Conservation (phyloP, 2,797 vertebrate species). For the Chlorospingus semifuscus region DNA sequence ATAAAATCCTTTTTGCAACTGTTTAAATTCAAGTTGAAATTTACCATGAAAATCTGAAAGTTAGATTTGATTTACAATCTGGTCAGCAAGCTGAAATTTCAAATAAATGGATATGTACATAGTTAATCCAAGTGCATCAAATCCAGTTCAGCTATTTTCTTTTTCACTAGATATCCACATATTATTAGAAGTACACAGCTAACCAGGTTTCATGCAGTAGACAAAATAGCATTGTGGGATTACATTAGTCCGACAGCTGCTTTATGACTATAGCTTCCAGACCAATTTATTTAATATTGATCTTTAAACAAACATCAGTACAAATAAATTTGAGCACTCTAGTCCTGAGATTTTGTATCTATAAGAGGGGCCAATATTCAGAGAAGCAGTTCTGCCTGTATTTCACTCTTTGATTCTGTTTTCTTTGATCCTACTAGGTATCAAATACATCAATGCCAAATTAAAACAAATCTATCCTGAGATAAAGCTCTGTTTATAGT, state of each 20-base stretch:
- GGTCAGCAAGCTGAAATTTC: background rate
- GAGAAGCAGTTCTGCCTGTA: constrained; percentile 75
- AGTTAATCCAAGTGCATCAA: constrained; percentile 66
- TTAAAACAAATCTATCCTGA: constrained; percentile 84
- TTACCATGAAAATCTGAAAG: background rate
- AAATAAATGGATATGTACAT: background rate
- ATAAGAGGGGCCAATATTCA: constrained; percentile 79
- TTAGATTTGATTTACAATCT: background rate
- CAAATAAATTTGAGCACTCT: constrained; percentile 85
- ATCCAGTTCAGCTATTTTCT: constrained; percentile 80
- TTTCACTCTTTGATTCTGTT: constrained; percentile 81
- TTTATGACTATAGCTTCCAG: constrained; percentile 87
- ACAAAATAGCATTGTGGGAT: constrained; percentile 87
- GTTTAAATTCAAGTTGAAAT: constrained; percentile 1
- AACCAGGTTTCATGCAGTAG: constrained; percentile 84
- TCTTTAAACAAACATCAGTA: constrained; percentile 89
- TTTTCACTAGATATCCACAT: constrained; percentile 73
- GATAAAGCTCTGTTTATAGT: constrained; percentile 79
- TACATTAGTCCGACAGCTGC: constrained; percentile 86
- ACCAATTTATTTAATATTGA: constrained; percentile 91
- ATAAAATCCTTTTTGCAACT: background rate
- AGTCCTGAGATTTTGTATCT: constrained; percentile 80
- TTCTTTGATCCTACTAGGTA: constrained; percentile 83
- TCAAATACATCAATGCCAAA: constrained; percentile 84
- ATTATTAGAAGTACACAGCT: constrained; percentile 81